Evolutionary conservation across 2,888 invertebrate species (phyloP).

Genomic region (Parasteatoda lunata): DNA sequence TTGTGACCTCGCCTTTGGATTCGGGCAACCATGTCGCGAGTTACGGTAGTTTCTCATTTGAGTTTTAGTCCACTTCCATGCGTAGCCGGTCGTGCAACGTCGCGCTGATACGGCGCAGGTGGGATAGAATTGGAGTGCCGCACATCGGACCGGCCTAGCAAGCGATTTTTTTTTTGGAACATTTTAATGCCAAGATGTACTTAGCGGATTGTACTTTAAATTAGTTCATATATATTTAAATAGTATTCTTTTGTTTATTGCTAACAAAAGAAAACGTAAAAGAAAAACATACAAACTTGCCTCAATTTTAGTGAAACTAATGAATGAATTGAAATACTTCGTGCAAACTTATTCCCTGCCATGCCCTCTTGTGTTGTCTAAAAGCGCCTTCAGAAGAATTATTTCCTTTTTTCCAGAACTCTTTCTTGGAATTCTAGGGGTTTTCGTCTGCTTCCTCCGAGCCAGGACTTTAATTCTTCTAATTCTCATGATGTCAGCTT

Average conservation of each 20-base stretch:
- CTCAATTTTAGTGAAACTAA: not conserved
- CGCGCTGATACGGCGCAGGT: slow-evolving; percentile 22
- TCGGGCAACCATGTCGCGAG: slow-evolving; percentile 39
- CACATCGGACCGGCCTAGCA: not conserved
- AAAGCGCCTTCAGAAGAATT: not conserved
- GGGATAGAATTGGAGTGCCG: not conserved
- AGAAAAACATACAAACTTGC: too few relatives aligned
- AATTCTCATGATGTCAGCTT: not conserved
- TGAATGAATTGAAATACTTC: slow-evolving; percentile 5
- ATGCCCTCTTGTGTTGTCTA: not conserved
- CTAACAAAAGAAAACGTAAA: too few relatives aligned
- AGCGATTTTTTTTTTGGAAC: not conserved
- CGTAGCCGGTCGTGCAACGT: slow-evolving; percentile 26
- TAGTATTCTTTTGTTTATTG: too few relatives aligned
- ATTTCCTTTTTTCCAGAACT: not conserved
- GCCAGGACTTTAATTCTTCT: not conserved
- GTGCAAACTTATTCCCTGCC: not conserved
- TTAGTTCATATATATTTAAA: too few relatives aligned
- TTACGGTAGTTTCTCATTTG: slow-evolving; percentile 46
- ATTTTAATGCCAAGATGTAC: too few relatives aligned
- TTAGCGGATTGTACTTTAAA: too few relatives aligned
- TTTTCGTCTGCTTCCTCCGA: not conserved
- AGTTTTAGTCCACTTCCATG: slow-evolving; percentile 28
- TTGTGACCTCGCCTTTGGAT: slow-evolving; percentile 41
- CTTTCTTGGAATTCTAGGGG: not conserved